A percentile compares a stretch with the other conserved stretches of the same genome.
Conservation (phyloP, 2,888 invertebrate species). For the Helleia helle region DNA sequence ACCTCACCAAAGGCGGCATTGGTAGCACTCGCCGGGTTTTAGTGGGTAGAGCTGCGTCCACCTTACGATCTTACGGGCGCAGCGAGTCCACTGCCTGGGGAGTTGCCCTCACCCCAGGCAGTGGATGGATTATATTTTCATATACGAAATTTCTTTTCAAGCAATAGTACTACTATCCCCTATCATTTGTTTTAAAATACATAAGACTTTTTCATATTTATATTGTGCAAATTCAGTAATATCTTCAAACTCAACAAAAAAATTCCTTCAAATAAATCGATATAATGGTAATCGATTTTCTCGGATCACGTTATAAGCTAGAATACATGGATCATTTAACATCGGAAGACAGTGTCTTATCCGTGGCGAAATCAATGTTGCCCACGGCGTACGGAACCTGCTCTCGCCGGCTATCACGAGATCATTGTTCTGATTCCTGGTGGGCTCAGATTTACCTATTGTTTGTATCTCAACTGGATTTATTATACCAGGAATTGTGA, state of each 20-base stretch:
- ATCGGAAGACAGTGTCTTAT: conserved; percentile 8
- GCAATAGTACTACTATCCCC: no score
- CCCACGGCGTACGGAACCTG: conserved; percentile 6
- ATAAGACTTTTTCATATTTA: no score
- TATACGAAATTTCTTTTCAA: no score
- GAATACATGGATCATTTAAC: conserved; percentile 22
- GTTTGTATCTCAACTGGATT: conserved; percentile 7
- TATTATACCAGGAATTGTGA: background rate
- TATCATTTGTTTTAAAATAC: no score
- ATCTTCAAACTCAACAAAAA: background rate
- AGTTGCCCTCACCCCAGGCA: no score
- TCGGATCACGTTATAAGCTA: conserved; percentile 1
- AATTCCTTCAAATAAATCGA: conserved; percentile 1
- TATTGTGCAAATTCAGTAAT: no score
- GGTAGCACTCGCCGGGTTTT: no score
- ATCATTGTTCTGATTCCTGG: conserved; percentile 10
- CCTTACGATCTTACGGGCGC: no score
- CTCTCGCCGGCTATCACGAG: conserved; percentile 11
- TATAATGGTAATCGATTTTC: conserved; percentile 1
- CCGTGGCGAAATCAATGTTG: conserved; percentile 9
- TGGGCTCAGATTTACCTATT: conserved; percentile 10
- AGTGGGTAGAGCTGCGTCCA: no score
- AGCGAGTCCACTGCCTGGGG: no score
- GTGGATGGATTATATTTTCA: no score
- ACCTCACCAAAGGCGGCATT: no score